Base-by-base conservation (phyloP, 1,140 invertebrate species). In the Bombus confusus region DNA sequence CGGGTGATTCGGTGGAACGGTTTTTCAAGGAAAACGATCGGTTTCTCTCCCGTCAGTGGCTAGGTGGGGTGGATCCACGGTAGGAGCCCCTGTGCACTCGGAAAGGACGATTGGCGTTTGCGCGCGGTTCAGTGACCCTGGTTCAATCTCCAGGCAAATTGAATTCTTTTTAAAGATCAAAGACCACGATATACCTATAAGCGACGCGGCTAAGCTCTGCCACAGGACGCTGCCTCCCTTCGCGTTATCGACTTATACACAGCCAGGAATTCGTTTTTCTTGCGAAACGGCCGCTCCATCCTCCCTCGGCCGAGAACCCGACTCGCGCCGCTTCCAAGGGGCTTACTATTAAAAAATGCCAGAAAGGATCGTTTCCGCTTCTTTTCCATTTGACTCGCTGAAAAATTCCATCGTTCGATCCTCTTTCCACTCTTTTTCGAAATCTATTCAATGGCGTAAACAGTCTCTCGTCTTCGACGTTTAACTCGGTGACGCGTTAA, bases 81-180 rank as follows among this genome's bases (percentile, higher is more conserved):
- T 31, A 59, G 52, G 18, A 71, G 68, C 43, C 83, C 77, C 76
- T 73, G 81, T 85, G 37, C 75, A 68, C 39, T 62, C 43, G 59
- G 69, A 74, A 86, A 86, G 77, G 62, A 77, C 79, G 85, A 80
- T 81, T 80, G 75, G 73, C 82, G 86, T 86, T 72, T 80, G 80
- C 52, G 66, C 86, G 85, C 88, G 93, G 89, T 93, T 92, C 90
- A 93, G 90, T 94, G 91, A 88, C 86, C 92, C 88, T 90, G 87
- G 89, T 90, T 91, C 93, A 95, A 95, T 94, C 93, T 94, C 91
- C 88, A 88, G 86, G 91, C 91, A 93, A 95, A 95, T 95, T 95
- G 93, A 94, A 95, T 95, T 95, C 93, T 94, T 94, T 93, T 91
- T 89, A 52, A 83, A 94, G 93, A 94, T 94, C 94, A 95, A 95